Percentiles rank a stretch among this genome's conserved stretches.
Evolutionary conservation across 2,888 invertebrate species (phyloP).

Genomic region (Clitarchus hookeri): DNA sequence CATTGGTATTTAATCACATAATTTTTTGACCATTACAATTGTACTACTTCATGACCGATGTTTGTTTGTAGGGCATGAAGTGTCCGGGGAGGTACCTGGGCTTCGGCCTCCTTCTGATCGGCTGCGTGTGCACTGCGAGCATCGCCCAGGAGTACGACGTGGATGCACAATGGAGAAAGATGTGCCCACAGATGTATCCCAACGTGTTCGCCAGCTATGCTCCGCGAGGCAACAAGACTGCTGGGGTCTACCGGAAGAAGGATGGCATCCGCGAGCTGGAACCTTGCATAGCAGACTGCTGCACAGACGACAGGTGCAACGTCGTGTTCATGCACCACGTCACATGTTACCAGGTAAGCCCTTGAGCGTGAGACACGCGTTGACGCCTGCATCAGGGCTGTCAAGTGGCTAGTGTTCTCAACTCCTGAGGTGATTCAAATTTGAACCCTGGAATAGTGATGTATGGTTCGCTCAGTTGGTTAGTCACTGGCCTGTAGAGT

Average conservation of each 20-base stretch:
- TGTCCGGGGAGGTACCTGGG: neutral
- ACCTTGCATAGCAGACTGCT: slow-evolving; percentile 71
- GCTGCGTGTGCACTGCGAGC: neutral
- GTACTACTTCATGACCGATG: neutral
- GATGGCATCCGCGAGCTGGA: slow-evolving; percentile 52
- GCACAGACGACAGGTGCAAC: slow-evolving; percentile 70
- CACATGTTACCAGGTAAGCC: slow-evolving; percentile 73
- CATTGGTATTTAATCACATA: too few species aligned
- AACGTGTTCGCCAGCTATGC: slow-evolving; percentile 39
- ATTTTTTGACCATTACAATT: too few species aligned
- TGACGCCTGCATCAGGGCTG: too few species aligned
- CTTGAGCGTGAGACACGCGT: neutral
- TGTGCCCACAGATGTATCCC: slow-evolving; percentile 39
- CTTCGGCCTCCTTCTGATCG: neutral
- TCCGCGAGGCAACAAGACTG: slow-evolving; percentile 45
- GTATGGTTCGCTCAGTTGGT: too few species aligned
- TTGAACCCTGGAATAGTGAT: too few species aligned
- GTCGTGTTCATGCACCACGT: slow-evolving; percentile 76
- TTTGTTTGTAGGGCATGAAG: neutral
- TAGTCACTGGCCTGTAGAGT: too few species aligned
- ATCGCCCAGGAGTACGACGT: slow-evolving; percentile 22
- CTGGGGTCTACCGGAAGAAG: slow-evolving; percentile 46
- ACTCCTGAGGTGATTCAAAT: too few species aligned
- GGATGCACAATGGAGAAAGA: slow-evolving; percentile 34
- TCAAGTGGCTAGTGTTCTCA: too few species aligned